Evolutionary conservation across 53 echinoderm and acorn worm genomes (phyloP).

Genomic region (Astropecten irregularis): DNA sequence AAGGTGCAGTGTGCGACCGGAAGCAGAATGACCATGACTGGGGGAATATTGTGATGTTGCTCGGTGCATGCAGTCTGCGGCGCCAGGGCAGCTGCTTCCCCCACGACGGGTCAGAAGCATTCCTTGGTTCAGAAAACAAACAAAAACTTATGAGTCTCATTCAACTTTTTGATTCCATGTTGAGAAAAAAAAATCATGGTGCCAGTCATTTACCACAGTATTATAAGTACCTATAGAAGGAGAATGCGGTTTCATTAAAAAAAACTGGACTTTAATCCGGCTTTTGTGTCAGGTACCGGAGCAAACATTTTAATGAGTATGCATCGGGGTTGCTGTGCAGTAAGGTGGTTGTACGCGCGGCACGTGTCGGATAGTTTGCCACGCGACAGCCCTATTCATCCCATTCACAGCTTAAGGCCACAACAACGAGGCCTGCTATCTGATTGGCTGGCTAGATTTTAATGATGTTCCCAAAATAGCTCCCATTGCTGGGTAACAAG

Average conservation of each 20-base stretch:
- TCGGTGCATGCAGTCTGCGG: too few relatives aligned
- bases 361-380: slow-evolving; percentile 33
- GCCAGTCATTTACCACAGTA: too few relatives aligned
- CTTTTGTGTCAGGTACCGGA: neutral
- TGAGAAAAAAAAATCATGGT: too few relatives aligned
- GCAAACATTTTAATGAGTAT: slow-evolving; percentile 31
- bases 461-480: slow-evolving; percentile 51
- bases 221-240: too few relatives aligned
- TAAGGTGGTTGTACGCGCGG: slow-evolving; percentile 31
- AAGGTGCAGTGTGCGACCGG: too few relatives aligned
- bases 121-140: too few relatives aligned
- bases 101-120: too few relatives aligned
- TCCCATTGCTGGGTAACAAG: slow-evolving; percentile 43
- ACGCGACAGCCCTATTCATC: slow-evolving; percentile 1
- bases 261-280: slow-evolving; percentile 34
- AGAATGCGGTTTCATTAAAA: neutral
- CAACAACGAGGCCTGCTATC: neutral
- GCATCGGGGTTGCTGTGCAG: slow-evolving; percentile 7
- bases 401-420: neutral
- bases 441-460: slow-evolving; percentile 33
- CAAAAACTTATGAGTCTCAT: too few relatives aligned
- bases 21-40: too few relatives aligned
- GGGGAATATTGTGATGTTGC: too few relatives aligned
- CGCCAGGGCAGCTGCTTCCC: too few relatives aligned
- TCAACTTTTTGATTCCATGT: too few relatives aligned